These are phyloP conservation scores for Tauraco erythrolophus DNA, from an alignment of 2,113 vertebrate species.

Conservation along the genomic window DNA sequence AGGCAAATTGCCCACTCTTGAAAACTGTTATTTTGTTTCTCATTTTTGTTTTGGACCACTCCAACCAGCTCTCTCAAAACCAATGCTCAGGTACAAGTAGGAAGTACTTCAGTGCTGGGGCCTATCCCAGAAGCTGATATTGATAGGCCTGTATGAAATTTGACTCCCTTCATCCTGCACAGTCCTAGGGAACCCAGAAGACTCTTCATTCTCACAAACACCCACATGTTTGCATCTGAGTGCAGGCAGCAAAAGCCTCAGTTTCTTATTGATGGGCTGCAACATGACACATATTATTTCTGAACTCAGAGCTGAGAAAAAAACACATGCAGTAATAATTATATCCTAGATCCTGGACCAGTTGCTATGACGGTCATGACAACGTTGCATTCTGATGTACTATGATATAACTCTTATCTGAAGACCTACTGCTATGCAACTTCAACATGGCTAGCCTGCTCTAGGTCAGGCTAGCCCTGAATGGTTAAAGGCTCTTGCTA, in stretches of 20 bases:
- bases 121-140: neutral
- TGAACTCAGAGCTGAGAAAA: neutral
- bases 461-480: neutral
- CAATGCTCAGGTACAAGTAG: neutral
- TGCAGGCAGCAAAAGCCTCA: neutral
- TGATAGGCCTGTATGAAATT: rapidly evolving
- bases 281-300: neutral
- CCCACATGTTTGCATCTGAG: neutral
- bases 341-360: neutral
- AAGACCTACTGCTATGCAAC: neutral
- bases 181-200: neutral
- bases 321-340: neutral
- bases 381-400: neutral
- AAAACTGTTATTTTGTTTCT: neutral
- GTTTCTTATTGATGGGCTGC: neutral
- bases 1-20: neutral
- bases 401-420: neutral
- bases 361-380: neutral
- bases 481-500: neutral
- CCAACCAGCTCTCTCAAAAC: neutral
- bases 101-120: neutral
- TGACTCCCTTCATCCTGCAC: neutral
- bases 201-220: neutral
- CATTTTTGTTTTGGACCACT: neutral
- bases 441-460: rapidly evolving